Evolutionary conservation across 2,888 invertebrate genomes (phyloP).

Genomic region (Pseudeuparius sepicola): DNA sequence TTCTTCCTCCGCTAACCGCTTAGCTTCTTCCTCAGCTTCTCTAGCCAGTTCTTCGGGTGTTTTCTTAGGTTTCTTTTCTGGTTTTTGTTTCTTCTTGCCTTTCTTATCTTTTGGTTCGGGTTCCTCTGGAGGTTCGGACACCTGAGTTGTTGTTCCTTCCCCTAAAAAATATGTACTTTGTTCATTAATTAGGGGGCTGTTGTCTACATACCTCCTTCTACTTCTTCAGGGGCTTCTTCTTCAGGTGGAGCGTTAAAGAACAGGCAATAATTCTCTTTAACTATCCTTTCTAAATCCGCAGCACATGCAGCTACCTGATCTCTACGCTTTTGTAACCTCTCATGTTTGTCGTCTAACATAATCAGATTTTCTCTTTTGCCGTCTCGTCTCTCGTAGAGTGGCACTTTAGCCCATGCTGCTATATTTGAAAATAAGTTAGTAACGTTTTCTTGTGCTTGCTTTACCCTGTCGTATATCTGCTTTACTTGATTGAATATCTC

Average conservation of each 20-base stretch:
- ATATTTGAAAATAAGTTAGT: constrained; percentile 47
- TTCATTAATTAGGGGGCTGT: background rate
- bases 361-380: constrained; percentile 47
- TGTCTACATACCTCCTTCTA: constrained; percentile 4
- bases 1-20: constrained; percentile 38
- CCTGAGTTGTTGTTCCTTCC: no score
- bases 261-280: constrained; percentile 56
- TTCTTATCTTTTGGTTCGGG: constrained; percentile 16
- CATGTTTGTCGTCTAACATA: constrained; percentile 45
- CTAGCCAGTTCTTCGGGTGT: constrained; percentile 21
- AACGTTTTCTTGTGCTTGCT: constrained; percentile 58
- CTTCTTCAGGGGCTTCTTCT: constrained; percentile 16
- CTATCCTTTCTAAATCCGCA: constrained; percentile 45
- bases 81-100: constrained; percentile 18
- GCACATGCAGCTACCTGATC: constrained; percentile 43
- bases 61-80: constrained; percentile 26
- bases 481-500: constrained; percentile 54
- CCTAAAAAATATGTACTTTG: background rate
- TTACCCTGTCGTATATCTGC: constrained; percentile 59
- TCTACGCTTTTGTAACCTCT: constrained; percentile 46
- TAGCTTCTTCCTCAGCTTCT: constrained; percentile 35
- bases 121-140: constrained; percentile 12
- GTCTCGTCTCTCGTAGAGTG: constrained; percentile 67
- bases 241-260: constrained; percentile 50
- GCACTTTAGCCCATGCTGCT: constrained; percentile 60